Conservation (phyloP, 2,113 vertebrate genomes). For the Scomber scombrus region DNA sequence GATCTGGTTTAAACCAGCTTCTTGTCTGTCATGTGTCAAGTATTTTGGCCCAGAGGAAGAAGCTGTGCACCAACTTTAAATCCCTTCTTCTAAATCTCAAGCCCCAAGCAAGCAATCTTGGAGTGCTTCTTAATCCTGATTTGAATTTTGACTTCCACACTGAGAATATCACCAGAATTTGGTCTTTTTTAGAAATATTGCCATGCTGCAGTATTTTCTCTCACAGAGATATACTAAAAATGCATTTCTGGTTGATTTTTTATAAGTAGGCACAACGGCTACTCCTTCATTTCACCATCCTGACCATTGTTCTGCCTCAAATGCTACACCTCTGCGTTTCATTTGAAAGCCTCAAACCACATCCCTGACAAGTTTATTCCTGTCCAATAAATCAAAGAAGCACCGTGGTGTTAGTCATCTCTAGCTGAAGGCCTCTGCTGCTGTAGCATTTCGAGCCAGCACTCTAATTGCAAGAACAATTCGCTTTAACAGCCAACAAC, state of each 20-base stretch:
- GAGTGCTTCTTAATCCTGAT: conserved; percentile 43
- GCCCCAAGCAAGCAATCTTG: conserved; percentile 23
- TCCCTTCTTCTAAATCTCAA: conserved; percentile 32
- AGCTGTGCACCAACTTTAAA: conserved; percentile 23
- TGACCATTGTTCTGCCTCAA: not conserved
- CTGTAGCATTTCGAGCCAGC: conserved; percentile 39
- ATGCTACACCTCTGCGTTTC: not conserved
- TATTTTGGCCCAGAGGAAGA: conserved; percentile 22
- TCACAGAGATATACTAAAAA: not conserved
- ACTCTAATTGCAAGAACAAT: conserved; percentile 61
- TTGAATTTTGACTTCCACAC: conserved; percentile 5
- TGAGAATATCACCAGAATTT: not conserved
- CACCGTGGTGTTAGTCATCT: conserved; percentile 45
- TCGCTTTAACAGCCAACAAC: conserved; percentile 43
- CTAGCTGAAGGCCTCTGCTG: conserved; percentile 13
- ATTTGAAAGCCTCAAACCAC: conserved; percentile 8
- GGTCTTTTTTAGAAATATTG: not conserved
- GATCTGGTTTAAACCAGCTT: too few species aligned
- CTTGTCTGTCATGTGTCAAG: not conserved
- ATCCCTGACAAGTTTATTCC: not conserved
- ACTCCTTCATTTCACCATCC: not conserved
- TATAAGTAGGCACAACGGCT: not conserved
- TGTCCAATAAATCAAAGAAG: conserved; percentile 9
- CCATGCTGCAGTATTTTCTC: not conserved
- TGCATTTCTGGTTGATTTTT: not conserved